Conservation (phyloP, 53 echinoderm and acorn worm genomes). For the Pentamera pediparva region DNA sequence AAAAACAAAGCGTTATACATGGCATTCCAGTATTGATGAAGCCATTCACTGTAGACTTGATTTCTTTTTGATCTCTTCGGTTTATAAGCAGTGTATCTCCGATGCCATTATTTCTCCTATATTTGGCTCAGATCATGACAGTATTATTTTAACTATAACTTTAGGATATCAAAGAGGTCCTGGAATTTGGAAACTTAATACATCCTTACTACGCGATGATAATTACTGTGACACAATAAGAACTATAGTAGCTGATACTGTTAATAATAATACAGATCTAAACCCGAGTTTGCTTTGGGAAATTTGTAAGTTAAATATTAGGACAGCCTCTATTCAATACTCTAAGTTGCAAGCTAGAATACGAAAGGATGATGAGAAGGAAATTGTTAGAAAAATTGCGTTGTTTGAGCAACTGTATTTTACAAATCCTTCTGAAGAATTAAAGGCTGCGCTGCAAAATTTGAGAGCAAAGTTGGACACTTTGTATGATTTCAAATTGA, state of each 20-base stretch:
- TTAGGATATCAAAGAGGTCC: not conserved
- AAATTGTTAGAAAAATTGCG: not conserved
- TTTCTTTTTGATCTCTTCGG: not conserved
- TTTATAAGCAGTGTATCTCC: not conserved
- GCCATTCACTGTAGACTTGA: slow-evolving; percentile 4
- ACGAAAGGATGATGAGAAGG: not conserved
- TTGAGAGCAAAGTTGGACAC: not conserved
- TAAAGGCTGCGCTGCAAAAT: no score
- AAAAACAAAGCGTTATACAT: no score
- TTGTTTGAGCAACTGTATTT: not conserved
- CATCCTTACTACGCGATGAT: no score
- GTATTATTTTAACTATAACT: no score
- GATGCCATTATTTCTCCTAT: not conserved
- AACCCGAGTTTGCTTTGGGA: not conserved
- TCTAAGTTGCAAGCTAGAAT: no score
- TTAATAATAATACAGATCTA: not conserved
- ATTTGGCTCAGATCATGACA: no score
- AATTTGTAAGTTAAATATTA: no score
- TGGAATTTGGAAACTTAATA: not conserved
- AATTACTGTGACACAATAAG: no score
- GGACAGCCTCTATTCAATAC: no score
- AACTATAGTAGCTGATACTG: not conserved
- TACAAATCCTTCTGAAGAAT: no score
- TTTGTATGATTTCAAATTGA: not conserved
- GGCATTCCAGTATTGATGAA: not conserved